A percentile compares a stretch with the other conserved stretches of the same genome.
These are phyloP conservation scores for Capreolus pygargus DNA, from an alignment of 2,113 vertebrate species.

Conservation along the genomic window DNA sequence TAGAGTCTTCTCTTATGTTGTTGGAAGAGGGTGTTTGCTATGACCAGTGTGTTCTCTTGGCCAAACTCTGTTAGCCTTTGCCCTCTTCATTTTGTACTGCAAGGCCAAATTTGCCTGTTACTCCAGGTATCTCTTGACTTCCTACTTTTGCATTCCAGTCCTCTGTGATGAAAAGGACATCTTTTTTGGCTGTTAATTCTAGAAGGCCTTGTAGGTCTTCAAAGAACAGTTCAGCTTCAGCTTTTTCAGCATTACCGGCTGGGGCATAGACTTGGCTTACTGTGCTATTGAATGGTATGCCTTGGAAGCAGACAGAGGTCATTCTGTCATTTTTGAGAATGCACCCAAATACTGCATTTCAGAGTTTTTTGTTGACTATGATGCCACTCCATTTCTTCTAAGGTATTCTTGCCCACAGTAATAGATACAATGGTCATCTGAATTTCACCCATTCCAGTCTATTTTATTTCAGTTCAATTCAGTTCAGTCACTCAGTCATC, in stretches of 20 bases:
- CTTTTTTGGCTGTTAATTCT: neutral
- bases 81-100: neutral
- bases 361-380: neutral
- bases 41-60: neutral
- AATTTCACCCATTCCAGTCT: neutral
- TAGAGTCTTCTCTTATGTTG: neutral
- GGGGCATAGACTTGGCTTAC: neutral
- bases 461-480: neutral
- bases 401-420: neutral
- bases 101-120: neutral
- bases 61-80: neutral
- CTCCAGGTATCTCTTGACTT: neutral
- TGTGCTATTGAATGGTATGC: neutral
- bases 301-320: neutral
- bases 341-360: neutral
- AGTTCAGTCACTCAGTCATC: neutral
- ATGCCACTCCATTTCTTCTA: neutral
- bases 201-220: neutral
- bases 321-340: neutral
- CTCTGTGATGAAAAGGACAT: neutral
- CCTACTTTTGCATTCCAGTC: neutral
- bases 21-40: neutral
- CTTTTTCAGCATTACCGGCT: neutral
- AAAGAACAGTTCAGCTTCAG: neutral
- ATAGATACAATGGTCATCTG: neutral